phyloP scores from a whole-genome alignment of 2,797 vertebrate species.

The Rhinophrynus dorsalis region DNA sequence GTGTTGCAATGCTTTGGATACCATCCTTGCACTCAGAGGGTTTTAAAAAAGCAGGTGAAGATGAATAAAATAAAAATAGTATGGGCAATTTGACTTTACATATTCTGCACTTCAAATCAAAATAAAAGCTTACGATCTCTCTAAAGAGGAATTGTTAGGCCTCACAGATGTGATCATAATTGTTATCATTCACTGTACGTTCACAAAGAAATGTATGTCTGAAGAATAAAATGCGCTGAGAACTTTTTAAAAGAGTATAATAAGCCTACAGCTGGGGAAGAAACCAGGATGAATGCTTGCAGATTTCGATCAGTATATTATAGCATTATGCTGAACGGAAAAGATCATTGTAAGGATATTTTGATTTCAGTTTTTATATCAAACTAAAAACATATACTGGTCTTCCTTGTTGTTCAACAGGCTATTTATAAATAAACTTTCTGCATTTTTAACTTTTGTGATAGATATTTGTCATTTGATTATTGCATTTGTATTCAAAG shows the following conservation, averaged over 20 bases:
- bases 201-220: background rate
- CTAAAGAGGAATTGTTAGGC: no score
- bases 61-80: no score
- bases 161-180: conserved; percentile 13
- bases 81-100: no score
- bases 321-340: conserved; percentile 9
- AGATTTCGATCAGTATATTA: conserved; percentile 12
- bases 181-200: conserved; percentile 1
- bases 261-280: conserved; percentile 16
- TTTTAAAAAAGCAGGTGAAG: no score
- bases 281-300: background rate
- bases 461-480: conserved; percentile 4
- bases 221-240: background rate
- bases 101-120: no score
- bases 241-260: conserved; percentile 7
- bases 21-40: no score
- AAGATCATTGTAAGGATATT: background rate
- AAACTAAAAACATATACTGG: background rate
- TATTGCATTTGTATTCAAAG: no score
- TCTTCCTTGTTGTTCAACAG: background rate
- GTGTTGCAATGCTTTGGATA: no score
- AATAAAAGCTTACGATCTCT: no score
- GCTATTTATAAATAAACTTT: background rate
- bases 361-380: conserved; percentile 1
- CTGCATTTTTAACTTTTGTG: background rate